Evolutionary conservation across 2,113 vertebrate species (phyloP).

Genomic region (Ibidorhyncha struthersii): DNA sequence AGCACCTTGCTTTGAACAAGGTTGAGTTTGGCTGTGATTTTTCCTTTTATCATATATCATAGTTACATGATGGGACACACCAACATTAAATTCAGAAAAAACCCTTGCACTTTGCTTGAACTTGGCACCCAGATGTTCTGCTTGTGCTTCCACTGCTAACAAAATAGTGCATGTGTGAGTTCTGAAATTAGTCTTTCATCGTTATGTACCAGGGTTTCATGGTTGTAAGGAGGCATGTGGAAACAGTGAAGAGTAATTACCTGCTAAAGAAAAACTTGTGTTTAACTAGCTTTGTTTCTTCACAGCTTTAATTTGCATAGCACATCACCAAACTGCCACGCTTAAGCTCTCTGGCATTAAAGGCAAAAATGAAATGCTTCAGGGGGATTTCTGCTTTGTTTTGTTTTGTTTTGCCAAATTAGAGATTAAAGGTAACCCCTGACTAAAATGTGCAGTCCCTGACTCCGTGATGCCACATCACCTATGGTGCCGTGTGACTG

Average conservation of each 20-base stretch:
- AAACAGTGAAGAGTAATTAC: conserved; percentile 51
- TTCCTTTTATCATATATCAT: conserved; percentile 82
- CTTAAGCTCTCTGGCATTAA: conserved; percentile 47
- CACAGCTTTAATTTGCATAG: conserved; percentile 63
- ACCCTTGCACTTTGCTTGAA: conserved; percentile 81
- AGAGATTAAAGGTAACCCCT: conserved; percentile 64
- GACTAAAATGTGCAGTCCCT: conserved; percentile 23
- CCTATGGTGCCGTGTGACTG: neutral
- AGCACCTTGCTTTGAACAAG: conserved; percentile 77
- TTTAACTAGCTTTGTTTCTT: conserved; percentile 60
- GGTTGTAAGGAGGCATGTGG: conserved; percentile 28
- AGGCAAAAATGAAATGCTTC: conserved; percentile 17
- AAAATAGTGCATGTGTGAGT: conserved; percentile 49
- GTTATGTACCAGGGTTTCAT: neutral
- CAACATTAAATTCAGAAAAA: conserved; percentile 64
- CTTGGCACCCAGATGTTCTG: conserved; percentile 72
- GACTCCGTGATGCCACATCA: conserved; percentile 23
- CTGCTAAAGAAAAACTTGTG: conserved; percentile 43
- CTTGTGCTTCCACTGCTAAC: conserved; percentile 59
- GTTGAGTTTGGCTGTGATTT: conserved; percentile 72
- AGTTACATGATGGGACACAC: conserved; percentile 72
- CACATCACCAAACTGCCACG: conserved; percentile 55
- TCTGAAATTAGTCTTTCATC: conserved; percentile 65
- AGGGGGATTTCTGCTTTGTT: conserved; percentile 18
- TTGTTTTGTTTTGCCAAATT: conserved; percentile 60